A percentile compares a stretch with the other conserved stretches of the same genome.
Conservation (phyloP, 1,140 invertebrate species). For the Drosophila bocki region DNA sequence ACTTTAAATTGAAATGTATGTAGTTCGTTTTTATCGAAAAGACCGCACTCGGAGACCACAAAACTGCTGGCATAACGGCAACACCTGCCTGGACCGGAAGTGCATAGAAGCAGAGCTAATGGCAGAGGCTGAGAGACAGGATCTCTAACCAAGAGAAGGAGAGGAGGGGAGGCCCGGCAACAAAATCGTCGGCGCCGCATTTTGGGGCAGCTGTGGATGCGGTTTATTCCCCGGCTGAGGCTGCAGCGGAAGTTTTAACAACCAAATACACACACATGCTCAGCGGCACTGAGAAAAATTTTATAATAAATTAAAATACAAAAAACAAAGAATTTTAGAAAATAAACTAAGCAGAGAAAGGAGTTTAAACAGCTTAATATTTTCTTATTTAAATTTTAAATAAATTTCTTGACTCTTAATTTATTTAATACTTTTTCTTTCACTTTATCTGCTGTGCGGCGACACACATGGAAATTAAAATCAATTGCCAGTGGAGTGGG, state of each 20-base stretch:
- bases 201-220: slow-evolving; percentile 70
- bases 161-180: background rate
- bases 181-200: slow-evolving; percentile 44
- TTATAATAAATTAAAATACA: accelerated
- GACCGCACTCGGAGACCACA: slow-evolving; percentile 47
- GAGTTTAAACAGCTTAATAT: background rate
- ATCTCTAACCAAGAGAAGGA: background rate
- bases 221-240: slow-evolving; percentile 55
- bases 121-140: slow-evolving; percentile 18
- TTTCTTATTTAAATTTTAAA: no score
- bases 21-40: slow-evolving; percentile 49
- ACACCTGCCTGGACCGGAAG: slow-evolving; percentile 71
- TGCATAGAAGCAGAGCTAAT: slow-evolving; percentile 61
- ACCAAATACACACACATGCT: slow-evolving; percentile 36
- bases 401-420: accelerated
- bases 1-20: slow-evolving; percentile 46
- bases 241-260: slow-evolving; percentile 73
- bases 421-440: background rate
- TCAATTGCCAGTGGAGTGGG: slow-evolving; percentile 47
- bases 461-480: slow-evolving; percentile 51
- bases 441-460: slow-evolving; percentile 3
- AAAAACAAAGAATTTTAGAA: background rate
- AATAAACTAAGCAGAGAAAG: no score
- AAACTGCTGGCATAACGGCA: slow-evolving; percentile 55
- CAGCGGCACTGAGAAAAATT: slow-evolving; percentile 1